Conservation (phyloP, 2,113 vertebrate species). For the Pseudois nayaur region DNA sequence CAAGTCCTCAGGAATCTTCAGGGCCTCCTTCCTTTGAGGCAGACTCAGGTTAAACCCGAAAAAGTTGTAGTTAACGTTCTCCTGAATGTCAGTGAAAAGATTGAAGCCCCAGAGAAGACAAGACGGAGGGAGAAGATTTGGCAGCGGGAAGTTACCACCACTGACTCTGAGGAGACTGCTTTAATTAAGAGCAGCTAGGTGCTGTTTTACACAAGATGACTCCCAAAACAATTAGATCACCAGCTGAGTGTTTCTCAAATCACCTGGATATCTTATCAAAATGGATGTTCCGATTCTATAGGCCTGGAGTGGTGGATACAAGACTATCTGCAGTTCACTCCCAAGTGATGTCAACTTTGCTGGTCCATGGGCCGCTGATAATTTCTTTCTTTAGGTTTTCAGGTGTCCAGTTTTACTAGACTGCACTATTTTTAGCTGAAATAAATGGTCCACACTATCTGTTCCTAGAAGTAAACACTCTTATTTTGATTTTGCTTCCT, state of each 20-base stretch:
- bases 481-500: not conserved
- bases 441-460: not conserved
- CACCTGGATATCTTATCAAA: not conserved
- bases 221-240: not conserved
- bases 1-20: not conserved
- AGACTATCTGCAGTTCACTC: not conserved
- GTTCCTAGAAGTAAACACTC: not conserved
- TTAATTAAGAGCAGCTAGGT: not conserved
- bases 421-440: not conserved
- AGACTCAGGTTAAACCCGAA: not conserved
- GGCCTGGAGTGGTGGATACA: not conserved
- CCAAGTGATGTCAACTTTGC: not conserved
- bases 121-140: not conserved
- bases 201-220: not conserved
- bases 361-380: not conserved
- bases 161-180: not conserved
- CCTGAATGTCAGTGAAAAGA: not conserved
- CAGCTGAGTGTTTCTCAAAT: not conserved
- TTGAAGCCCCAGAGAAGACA: not conserved
- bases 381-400: not conserved
- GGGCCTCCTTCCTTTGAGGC: not conserved
- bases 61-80: not conserved
- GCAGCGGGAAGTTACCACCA: not conserved
- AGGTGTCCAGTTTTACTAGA: not conserved
- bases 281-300: not conserved